Percentiles rank a stretch among this genome's conserved stretches.
These are phyloP conservation scores for Nilaparvata lugens DNA, from an alignment of 1,140 invertebrate species.

Conservation along the genomic window DNA sequence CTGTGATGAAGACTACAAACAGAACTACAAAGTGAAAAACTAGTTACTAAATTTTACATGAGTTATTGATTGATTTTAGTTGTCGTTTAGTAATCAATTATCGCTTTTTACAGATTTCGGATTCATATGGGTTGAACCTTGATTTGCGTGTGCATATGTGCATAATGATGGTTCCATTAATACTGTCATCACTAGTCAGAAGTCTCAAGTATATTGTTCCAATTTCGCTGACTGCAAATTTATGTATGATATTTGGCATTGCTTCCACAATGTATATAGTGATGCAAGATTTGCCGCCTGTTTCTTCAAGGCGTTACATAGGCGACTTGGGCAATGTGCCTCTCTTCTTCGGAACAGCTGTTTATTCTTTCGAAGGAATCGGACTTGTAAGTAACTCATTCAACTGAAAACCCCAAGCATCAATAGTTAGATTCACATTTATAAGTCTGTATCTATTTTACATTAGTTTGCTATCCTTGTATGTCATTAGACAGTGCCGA, in stretches of 20 bases:
- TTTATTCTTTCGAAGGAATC: constrained; percentile 83
- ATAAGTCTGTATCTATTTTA: too few relatives aligned
- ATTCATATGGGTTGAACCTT: constrained; percentile 44
- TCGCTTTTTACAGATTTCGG: constrained; percentile 49
- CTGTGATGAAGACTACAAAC: too few relatives aligned
- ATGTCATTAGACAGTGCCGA: too few relatives aligned
- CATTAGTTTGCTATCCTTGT: too few relatives aligned
- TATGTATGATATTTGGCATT: constrained; percentile 60
- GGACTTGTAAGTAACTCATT: constrained; percentile 52
- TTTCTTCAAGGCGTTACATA: constrained; percentile 28
- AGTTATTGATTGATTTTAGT: too few relatives aligned
- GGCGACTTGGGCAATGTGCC: constrained; percentile 50
- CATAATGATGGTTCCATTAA: constrained; percentile 55
- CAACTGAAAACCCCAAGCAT: too few relatives aligned
- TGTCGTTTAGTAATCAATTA: too few relatives aligned
- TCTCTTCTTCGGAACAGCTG: constrained; percentile 78
- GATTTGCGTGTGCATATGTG: constrained; percentile 62
- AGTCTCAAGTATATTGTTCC: constrained; percentile 77
- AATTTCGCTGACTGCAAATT: constrained; percentile 77
- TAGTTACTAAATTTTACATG: too few relatives aligned
- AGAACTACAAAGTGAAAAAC: too few relatives aligned
- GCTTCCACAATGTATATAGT: constrained; percentile 71
- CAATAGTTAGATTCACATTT: too few relatives aligned
- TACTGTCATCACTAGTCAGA: constrained; percentile 63
- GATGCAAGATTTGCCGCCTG: constrained; percentile 13